Base-by-base conservation (phyloP, 92 coral and sea anemone species). In the Meandrina meandrites region DNA sequence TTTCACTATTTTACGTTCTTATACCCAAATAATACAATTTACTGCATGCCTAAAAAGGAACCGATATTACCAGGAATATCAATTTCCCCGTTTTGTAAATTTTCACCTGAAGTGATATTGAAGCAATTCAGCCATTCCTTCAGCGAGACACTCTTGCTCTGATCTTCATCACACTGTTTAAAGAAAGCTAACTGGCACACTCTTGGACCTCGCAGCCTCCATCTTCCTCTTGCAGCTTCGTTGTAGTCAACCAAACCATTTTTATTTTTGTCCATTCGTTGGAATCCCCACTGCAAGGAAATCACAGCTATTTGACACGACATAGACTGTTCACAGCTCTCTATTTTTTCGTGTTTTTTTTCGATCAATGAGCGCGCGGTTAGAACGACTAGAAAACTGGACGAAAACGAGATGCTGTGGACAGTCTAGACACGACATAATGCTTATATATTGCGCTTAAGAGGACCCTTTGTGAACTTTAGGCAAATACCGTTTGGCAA, bases 101-200 rank as follows among this genome's bases (percentile, higher is more conserved):
- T 22, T n/a, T 53, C 17, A 78, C 81, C 81, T 48, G 36, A 24
- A 28, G 51, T 78, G 40, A 66, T 66, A 1, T 78, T 31, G 81
- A 78, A 78, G 67, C 81, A 78, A 47, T 78, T 56, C 42, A 78
- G 14, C 81, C 81, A 78, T 78, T 78, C 81, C 56, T 31, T 47
- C 54, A 27, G 21, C 3, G 81, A 50, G 40, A 78, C 36, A 51
- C 64, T 51, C 64, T 16, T 56, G 67, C 68, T 53, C 2, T 48
- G 64, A 78, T 78, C 67, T 68, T 78, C 42, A 19, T 78, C 81
- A 32, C 81, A 78, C 66, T 51, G 10, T 47, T 78, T 24, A 28
- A 78, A n/a, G 67, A 78, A 78, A 50, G 81, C 81, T 10, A 51
- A 12, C 24, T 78, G 51, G 42, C n/a, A n/a, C n/a, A n/a, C n/a